A percentile compares a stretch with the other conserved stretches of the same genome.
Evolutionary conservation across 2,113 vertebrate species (phyloP).

Genomic region (Ahaetulla prasina): DNA sequence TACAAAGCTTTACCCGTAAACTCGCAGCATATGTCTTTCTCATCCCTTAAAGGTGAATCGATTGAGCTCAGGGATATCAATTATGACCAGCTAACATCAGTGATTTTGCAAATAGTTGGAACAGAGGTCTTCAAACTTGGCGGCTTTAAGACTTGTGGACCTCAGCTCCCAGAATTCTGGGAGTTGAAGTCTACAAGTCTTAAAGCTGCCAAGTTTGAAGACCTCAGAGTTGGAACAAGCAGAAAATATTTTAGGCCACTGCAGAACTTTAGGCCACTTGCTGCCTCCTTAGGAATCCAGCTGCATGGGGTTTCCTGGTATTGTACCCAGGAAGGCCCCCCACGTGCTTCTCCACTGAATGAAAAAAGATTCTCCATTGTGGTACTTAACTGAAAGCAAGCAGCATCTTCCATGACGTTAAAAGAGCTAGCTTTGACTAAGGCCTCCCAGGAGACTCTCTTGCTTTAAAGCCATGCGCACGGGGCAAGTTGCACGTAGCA

Average conservation of each 20-base stretch:
- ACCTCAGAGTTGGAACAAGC: not conserved
- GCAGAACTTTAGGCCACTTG: too few species aligned
- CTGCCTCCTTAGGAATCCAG: not conserved
- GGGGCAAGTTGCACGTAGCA: conserved; percentile 36
- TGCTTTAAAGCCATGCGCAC: conserved; percentile 50
- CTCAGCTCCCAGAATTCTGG: too few species aligned
- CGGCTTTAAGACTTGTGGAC: too few species aligned
- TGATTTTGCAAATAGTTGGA: not conserved
- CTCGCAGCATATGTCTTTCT: not conserved
- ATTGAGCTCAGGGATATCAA: not conserved
- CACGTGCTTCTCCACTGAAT: conserved; percentile 35
- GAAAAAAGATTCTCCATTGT: conserved; percentile 50
- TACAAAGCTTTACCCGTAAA: not conserved
- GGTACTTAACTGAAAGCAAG: conserved; percentile 38
- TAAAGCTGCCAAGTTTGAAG: too few species aligned
- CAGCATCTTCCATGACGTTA: conserved; percentile 43
- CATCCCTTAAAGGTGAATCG: not conserved
- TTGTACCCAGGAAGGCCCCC: not conserved
- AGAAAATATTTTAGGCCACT: not conserved
- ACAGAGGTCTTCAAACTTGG: too few species aligned
- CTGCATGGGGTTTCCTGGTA: not conserved
- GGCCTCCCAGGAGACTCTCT: conserved; percentile 39
- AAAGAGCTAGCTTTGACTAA: not conserved
- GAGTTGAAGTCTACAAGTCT: too few species aligned
- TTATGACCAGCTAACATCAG: not conserved